These are phyloP conservation scores for Zonitis immaculata DNA, from an alignment of 2,888 invertebrate genomes.

Conservation along the genomic window DNA sequence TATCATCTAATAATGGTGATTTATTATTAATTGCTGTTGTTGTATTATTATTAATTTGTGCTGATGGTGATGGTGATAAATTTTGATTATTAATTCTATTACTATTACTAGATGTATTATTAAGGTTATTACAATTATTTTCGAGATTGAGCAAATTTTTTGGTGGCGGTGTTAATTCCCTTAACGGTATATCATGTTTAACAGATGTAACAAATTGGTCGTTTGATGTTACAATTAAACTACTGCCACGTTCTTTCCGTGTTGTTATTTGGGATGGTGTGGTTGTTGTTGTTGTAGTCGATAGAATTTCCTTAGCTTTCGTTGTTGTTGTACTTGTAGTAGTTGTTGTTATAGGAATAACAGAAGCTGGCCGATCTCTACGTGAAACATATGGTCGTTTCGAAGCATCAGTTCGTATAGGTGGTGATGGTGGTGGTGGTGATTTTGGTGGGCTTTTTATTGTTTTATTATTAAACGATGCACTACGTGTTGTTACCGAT, in stretches of 20 bases:
- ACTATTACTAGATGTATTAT: constrained; percentile 9
- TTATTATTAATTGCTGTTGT: constrained; percentile 41
- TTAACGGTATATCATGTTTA: constrained; percentile 1
- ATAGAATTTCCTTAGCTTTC: constrained; percentile 2
- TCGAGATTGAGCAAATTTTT: constrained; percentile 18
- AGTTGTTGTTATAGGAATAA: constrained; percentile 35
- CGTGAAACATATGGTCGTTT: constrained; percentile 39
- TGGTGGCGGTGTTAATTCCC: constrained; percentile 9
- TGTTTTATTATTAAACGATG: constrained; percentile 54
- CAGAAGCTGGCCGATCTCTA: constrained; percentile 46
- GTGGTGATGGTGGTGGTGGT: constrained; percentile 51
- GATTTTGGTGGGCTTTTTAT: constrained; percentile 43
- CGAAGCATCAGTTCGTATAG: constrained; percentile 45
- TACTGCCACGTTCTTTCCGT: constrained; percentile 17
- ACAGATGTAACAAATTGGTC: constrained; percentile 20
- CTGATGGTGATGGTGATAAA: constrained; percentile 29
- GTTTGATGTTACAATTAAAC: constrained; percentile 17
- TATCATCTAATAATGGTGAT: constrained; percentile 48
- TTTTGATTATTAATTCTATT: constrained; percentile 26
- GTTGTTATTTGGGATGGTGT: constrained; percentile 8
- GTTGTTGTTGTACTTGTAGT: constrained; percentile 6
- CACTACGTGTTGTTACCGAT: constrained; percentile 48
- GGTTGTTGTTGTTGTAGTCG: constrained; percentile 18
- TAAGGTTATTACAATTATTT: constrained; percentile 30
- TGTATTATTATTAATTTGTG: constrained; percentile 14